phyloP scores from a whole-genome alignment of 2,888 invertebrate species.

The Cecidostiba fungosa region DNA sequence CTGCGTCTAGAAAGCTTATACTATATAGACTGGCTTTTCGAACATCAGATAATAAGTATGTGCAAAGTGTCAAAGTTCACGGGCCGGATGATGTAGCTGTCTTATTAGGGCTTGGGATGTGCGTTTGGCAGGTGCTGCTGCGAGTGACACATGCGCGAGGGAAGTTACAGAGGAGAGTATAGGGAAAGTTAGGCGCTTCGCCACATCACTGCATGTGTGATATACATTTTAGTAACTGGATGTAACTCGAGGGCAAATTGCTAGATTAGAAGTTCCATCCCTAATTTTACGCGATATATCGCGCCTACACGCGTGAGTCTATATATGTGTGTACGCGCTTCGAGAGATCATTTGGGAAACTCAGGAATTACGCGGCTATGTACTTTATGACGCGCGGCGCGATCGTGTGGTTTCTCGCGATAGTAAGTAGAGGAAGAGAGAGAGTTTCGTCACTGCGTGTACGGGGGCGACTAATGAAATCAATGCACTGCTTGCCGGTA shows the following conservation, averaged over 20 bases:
- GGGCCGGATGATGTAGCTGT: not conserved
- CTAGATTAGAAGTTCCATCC: slow-evolving; percentile 69
- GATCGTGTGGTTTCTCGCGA: not conserved
- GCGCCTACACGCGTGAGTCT: slow-evolving; percentile 46
- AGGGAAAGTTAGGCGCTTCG: slow-evolving; percentile 37
- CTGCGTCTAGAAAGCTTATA: not conserved
- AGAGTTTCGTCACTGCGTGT: not conserved
- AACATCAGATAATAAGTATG: not conserved
- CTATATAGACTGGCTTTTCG: not conserved
- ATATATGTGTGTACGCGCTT: not conserved
- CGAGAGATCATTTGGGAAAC: slow-evolving; percentile 46
- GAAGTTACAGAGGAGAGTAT: slow-evolving; percentile 1
- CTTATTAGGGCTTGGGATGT: not conserved
- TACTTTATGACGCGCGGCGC: slow-evolving; percentile 16
- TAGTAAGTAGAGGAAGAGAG: not conserved
- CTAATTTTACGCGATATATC: slow-evolving; percentile 70
- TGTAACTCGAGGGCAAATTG: slow-evolving; percentile 68
- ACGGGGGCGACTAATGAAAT: slow-evolving; percentile 25
- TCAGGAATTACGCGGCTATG: slow-evolving; percentile 34
- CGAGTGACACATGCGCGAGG: not conserved
- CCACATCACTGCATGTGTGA: not conserved
- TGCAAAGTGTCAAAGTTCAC: not conserved
- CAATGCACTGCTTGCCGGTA: not conserved
- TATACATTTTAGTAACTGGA: slow-evolving; percentile 40
- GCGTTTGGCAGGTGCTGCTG: slow-evolving; percentile 16